These are phyloP conservation scores for Gallinago jamesoni DNA, from an alignment of 2,113 vertebrate species.

Conservation along the genomic window DNA sequence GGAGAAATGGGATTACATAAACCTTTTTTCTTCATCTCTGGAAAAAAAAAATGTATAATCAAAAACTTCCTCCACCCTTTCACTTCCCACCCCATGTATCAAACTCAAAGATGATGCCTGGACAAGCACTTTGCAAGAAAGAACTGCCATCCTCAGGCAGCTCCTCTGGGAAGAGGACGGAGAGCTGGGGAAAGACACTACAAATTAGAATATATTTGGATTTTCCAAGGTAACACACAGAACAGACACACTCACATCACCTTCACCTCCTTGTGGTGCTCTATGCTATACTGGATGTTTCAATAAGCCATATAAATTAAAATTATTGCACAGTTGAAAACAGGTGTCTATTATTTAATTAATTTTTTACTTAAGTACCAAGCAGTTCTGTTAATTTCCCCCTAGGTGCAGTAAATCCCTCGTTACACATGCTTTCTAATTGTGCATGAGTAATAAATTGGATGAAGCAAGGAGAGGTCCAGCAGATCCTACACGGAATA, in stretches of 20 bases:
- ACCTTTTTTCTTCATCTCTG: not conserved
- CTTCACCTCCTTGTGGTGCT: not conserved
- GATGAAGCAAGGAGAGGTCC: not conserved
- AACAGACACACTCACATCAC: not conserved
- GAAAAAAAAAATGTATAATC: not conserved
- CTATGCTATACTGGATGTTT: rapidly evolving
- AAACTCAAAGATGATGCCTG: not conserved
- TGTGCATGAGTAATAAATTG: not conserved
- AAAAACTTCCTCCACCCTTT: not conserved
- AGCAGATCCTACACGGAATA: not conserved
- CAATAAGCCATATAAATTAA: not conserved
- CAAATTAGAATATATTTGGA: not conserved
- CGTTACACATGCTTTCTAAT: not conserved
- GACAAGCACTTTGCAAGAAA: not conserved
- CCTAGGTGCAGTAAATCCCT: not conserved
- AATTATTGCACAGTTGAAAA: not conserved
- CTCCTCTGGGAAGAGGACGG: slow-evolving; percentile 66
- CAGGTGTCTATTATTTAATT: not conserved
- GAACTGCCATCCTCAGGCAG: slow-evolving; percentile 69
- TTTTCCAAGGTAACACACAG: rapidly evolving
- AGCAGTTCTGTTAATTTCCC: not conserved
- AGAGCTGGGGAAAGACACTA: slow-evolving; percentile 67
- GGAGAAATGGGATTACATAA: not conserved
- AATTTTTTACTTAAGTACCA: not conserved
- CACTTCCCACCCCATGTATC: not conserved